phyloP scores from a whole-genome alignment of 2,797 vertebrate species.

The Choloepus didactylus region DNA sequence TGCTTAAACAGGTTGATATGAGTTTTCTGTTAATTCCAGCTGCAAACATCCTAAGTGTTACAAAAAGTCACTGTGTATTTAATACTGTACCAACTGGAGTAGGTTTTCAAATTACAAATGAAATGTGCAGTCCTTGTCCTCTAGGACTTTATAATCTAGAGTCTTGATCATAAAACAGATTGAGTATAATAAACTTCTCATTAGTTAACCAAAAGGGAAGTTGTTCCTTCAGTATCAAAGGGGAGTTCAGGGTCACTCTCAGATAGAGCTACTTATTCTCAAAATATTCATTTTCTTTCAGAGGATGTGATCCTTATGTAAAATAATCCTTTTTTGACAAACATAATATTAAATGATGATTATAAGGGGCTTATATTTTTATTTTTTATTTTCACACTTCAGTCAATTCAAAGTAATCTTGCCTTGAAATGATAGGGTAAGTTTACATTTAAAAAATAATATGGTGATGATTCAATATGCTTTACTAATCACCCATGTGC shows the following conservation, averaged over 20 bases:
- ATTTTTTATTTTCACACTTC: constrained; percentile 8
- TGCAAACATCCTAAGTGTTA: background rate
- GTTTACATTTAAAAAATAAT: background rate
- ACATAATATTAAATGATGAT: background rate
- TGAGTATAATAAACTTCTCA: background rate
- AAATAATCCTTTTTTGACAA: background rate
- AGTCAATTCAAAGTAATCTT: constrained; percentile 18
- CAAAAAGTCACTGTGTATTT: background rate
- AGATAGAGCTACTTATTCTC: background rate
- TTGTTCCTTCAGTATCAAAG: constrained; percentile 37
- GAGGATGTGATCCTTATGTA: background rate
- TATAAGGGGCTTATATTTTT: background rate
- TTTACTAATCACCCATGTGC: background rate
- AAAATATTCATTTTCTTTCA: background rate
- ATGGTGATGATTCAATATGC: background rate
- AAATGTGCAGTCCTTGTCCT: constrained; percentile 1
- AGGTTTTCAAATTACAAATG: background rate
- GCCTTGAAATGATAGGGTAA: background rate
- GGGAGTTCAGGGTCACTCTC: background rate
- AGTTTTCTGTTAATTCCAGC: constrained; percentile 24
- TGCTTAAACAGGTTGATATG: background rate
- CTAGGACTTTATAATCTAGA: constrained; percentile 12
- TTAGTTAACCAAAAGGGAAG: constrained; percentile 5
- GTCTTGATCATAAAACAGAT: background rate
- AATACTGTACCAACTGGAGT: background rate